Evolutionary conservation across 2,113 vertebrate species (phyloP).

Genomic region (Cairina moschata): DNA sequence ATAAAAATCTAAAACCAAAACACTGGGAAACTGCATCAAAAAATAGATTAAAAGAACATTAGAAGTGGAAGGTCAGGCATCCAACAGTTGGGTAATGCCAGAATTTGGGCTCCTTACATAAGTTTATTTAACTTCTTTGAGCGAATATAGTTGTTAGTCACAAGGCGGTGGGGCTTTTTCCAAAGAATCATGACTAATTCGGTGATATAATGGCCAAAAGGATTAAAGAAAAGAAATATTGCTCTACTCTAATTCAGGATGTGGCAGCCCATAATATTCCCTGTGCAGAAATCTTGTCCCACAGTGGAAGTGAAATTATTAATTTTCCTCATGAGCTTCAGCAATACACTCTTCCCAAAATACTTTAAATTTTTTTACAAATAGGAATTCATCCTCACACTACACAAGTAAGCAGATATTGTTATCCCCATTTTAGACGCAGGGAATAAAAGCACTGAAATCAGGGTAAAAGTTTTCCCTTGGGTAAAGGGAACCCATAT

Average conservation of each 20-base stretch:
- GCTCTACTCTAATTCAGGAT: neutral
- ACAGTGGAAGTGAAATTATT: neutral
- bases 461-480: neutral
- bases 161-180: neutral
- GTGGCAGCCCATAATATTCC: neutral
- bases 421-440: neutral
- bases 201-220: constrained; percentile 2
- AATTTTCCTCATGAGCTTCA: neutral
- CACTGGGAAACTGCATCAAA: neutral
- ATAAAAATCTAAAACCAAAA: neutral
- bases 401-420: neutral
- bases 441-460: neutral
- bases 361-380: neutral
- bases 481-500: rapidly evolving
- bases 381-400: neutral
- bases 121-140: constrained; percentile 34
- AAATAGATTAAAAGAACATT: constrained; percentile 42
- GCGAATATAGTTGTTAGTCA: constrained; percentile 38
- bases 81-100: constrained; percentile 46
- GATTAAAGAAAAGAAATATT: neutral
- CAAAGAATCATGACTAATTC: constrained; percentile 54
- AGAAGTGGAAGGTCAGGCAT: constrained; percentile 33
- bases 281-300: neutral
- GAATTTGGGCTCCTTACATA: constrained; percentile 41
- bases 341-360: neutral